phyloP scores from a whole-genome alignment of 1,140 invertebrate species.

The Ridgeia piscesae region DNA sequence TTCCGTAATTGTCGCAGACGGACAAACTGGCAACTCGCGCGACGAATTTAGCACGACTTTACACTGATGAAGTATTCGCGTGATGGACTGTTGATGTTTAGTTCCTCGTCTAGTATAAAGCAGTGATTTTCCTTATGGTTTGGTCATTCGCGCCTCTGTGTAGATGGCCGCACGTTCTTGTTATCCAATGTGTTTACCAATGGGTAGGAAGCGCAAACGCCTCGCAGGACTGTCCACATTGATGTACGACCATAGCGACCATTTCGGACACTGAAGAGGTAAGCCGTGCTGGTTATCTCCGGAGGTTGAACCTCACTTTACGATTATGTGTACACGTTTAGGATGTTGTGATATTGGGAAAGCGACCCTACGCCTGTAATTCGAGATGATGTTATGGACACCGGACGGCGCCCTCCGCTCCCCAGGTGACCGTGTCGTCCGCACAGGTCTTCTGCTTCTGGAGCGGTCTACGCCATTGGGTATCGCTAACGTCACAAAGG shows the following conservation, averaged over 20 bases:
- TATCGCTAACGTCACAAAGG: not conserved
- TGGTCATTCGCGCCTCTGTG: not conserved
- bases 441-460: not conserved
- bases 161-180: not conserved
- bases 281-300: not conserved
- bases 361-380: not conserved
- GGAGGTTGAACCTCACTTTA: not conserved
- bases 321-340: not conserved
- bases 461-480: not conserved
- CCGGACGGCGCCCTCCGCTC: not conserved
- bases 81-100: not conserved
- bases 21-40: not conserved
- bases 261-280: not conserved
- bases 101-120: not conserved
- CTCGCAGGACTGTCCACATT: not conserved
- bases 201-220: not conserved
- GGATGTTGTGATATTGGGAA: not conserved
- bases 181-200: not conserved
- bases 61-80: conserved; percentile 4
- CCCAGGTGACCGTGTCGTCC: not conserved
- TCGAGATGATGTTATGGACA: not conserved
- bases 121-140: not conserved
- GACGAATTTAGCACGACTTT: not conserved
- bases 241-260: not conserved
- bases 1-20: conserved; percentile 3